phyloP scores from a whole-genome alignment of 1,140 invertebrate genomes.

The Campodea augens region DNA sequence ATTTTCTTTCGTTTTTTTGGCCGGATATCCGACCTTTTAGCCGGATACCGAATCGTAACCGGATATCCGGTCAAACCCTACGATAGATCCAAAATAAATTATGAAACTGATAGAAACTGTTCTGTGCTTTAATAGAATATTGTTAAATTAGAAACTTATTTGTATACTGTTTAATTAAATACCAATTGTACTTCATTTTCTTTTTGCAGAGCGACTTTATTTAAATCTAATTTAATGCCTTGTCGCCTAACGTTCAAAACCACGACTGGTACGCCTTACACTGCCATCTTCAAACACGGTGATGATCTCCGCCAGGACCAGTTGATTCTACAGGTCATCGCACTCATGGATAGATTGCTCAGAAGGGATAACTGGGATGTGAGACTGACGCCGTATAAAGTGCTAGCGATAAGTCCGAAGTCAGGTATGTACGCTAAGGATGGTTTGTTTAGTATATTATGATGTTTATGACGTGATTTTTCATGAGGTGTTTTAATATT shows the following conservation, averaged over 20 bases:
- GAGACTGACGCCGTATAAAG: conserved; percentile 85
- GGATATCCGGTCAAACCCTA: too few relatives aligned
- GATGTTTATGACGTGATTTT: too few relatives aligned
- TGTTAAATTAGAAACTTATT: too few relatives aligned
- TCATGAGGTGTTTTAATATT: conserved; percentile 1
- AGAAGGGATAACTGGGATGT: conserved; percentile 85
- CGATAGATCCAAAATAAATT: too few relatives aligned
- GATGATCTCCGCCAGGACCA: conserved; percentile 99
- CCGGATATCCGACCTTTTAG: too few relatives aligned
- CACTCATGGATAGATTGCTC: conserved; percentile 91
- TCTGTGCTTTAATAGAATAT: too few relatives aligned
- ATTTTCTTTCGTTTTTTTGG: too few relatives aligned
- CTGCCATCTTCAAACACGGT: conserved; percentile 95
- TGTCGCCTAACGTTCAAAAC: conserved; percentile 82
- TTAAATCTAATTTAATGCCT: conserved; percentile 97
- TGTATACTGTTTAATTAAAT: conserved; percentile 4
- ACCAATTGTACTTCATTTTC: conserved; percentile 9
- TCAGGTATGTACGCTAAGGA: conserved; percentile 62
- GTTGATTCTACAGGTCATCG: conserved; percentile 91
- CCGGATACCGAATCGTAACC: too few relatives aligned
- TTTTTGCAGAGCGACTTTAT: conserved; percentile 52
- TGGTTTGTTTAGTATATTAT: not conserved
- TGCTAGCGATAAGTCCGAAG: conserved; percentile 85
- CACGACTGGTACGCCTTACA: conserved; percentile 62
- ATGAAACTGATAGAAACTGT: too few relatives aligned